Conservation (phyloP, 2,797 vertebrate genomes). For the Dendrocincla tyrannina region DNA sequence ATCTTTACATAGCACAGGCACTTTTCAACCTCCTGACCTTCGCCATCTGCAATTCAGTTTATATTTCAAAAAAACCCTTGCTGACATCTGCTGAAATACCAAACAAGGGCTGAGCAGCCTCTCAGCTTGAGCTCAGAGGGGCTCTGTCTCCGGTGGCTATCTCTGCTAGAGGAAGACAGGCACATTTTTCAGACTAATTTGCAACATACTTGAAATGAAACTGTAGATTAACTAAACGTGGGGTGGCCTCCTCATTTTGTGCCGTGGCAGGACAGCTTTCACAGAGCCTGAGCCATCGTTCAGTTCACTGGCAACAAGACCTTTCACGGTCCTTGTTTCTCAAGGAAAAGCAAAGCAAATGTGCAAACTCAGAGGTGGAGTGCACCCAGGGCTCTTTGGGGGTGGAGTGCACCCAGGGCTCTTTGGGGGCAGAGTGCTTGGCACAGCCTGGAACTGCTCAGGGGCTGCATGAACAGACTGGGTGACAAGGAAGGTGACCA, state of each 20-base stretch:
- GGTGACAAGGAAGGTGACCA: not conserved
- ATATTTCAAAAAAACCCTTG: not conserved
- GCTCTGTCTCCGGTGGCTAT: not conserved
- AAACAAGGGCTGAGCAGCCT: not conserved
- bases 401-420: rapidly evolving
- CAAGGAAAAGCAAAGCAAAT: not conserved
- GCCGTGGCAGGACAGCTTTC: not conserved
- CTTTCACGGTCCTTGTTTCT: not conserved
- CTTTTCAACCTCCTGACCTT: conserved; percentile 17
- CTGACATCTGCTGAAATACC: conserved; percentile 10
- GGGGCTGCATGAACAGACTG: not conserved
- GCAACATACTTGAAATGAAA: not conserved
- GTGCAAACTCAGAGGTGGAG: not conserved
- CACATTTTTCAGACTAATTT: not conserved
- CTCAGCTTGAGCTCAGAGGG: not conserved
- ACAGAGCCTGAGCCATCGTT: not conserved
- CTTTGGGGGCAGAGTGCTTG: not conserved
- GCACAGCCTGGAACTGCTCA: not conserved
- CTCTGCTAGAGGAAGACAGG: not conserved
- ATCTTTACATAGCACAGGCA: not conserved
- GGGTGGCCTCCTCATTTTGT: not conserved
- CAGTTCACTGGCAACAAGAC: rapidly evolving
- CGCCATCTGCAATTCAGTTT: conserved; percentile 13
- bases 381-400: not conserved
- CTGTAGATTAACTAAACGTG: not conserved